phyloP scores from a whole-genome alignment of 2,113 vertebrate genomes.

The Todiramphus saurophagus region DNA sequence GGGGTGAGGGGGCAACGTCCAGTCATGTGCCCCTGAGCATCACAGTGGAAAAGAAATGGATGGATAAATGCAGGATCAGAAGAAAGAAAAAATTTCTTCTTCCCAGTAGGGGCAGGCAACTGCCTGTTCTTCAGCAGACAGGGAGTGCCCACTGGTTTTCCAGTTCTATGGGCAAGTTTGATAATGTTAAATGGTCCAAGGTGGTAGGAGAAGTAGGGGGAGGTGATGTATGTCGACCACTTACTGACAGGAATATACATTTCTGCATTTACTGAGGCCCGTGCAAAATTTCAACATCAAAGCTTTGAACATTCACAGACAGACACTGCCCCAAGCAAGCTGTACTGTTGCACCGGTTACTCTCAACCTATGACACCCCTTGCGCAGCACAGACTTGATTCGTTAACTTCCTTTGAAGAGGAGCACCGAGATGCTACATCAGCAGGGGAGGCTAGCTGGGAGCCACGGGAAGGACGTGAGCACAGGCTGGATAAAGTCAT shows the following conservation, averaged over 20 bases:
- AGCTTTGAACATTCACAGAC: rapidly evolving
- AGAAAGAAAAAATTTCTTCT: not conserved
- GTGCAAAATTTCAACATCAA: not conserved
- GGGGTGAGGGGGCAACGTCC: rapidly evolving
- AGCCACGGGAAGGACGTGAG: not conserved
- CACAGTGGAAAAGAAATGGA: not conserved
- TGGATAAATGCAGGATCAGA: not conserved
- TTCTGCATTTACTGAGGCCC: not conserved
- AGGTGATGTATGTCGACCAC: not conserved
- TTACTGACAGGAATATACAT: not conserved
- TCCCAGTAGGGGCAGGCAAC: not conserved
- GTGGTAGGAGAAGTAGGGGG: not conserved
- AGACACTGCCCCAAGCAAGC: not conserved
- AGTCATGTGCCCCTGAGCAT: not conserved
- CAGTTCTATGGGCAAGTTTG: not conserved
- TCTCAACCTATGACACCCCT: not conserved
- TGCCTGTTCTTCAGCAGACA: not conserved
- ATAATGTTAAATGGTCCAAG: not conserved
- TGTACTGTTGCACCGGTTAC: not conserved
- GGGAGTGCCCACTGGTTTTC: rapidly evolving
- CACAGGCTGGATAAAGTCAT: not conserved
- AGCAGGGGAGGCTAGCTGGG: not conserved
- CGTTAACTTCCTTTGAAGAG: not conserved
- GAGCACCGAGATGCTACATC: not conserved
- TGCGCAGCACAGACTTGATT: rapidly evolving